Conservation (phyloP, 1,140 invertebrate genomes). For the Aphelenchoides besseyi region DNA sequence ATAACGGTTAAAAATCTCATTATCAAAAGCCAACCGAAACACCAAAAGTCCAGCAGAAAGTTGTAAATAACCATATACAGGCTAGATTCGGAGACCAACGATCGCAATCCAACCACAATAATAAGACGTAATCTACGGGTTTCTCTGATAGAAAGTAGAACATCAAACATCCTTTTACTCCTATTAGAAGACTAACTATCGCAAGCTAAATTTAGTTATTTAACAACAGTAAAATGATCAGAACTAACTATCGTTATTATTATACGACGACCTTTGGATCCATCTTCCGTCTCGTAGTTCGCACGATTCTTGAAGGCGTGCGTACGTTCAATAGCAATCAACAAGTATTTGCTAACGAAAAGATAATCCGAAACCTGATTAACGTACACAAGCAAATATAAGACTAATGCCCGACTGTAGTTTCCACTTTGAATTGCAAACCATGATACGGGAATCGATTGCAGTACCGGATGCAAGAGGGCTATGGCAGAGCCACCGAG, state of each 20-base stretch:
- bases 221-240: neutral
- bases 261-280: neutral
- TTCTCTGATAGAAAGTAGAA: neutral
- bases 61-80: neutral
- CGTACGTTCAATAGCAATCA: neutral
- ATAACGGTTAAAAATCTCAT: neutral
- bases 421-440: neutral
- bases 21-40: neutral
- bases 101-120: neutral
- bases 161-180: neutral
- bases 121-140: neutral
- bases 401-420: neutral
- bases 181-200: neutral
- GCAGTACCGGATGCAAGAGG: neutral
- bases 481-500: neutral
- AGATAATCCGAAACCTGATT: neutral
- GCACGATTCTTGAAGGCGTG: neutral
- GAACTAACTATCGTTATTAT: neutral
- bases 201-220: neutral
- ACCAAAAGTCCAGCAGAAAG: neutral
- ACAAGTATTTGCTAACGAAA: neutral
- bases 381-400: neutral
- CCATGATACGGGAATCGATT: neutral
- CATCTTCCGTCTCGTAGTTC: slow-evolving; percentile 1
- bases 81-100: neutral